phyloP scores from a whole-genome alignment of 2,113 vertebrate species.

The Pitta sordida region DNA sequence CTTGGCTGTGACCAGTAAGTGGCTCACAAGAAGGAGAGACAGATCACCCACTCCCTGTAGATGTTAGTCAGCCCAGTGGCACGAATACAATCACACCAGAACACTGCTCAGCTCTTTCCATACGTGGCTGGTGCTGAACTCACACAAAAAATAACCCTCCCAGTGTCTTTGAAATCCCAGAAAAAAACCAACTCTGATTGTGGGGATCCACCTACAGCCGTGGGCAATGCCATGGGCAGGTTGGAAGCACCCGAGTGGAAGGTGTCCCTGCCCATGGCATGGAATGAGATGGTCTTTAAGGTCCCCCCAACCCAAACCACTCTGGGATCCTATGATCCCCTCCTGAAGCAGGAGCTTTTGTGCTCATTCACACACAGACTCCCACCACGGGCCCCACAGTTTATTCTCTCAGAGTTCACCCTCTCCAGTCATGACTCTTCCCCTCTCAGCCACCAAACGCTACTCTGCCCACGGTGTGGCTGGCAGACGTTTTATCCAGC shows the following conservation, averaged over 20 bases:
- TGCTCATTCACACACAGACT: background rate
- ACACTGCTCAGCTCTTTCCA: rapidly evolving
- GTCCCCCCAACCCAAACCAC: background rate
- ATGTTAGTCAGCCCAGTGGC: background rate
- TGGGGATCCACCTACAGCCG: background rate
- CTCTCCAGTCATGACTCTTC: background rate
- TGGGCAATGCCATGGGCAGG: background rate
- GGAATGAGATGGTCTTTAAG: background rate
- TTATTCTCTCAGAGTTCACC: background rate
- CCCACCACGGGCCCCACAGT: background rate
- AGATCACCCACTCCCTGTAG: background rate
- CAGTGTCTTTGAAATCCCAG: background rate
- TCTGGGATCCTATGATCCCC: background rate
- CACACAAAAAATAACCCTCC: background rate
- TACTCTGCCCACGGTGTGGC: background rate
- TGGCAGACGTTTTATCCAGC: background rate
- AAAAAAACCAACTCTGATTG: background rate
- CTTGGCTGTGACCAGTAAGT: background rate
- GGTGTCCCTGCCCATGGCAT: background rate
- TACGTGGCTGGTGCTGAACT: rapidly evolving
- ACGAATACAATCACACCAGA: background rate
- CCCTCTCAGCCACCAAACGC: background rate
- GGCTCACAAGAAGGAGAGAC: background rate
- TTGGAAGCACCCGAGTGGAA: background rate
- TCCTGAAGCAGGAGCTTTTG: background rate